phyloP scores from a whole-genome alignment of 2,113 vertebrate species.

The Brachyistius frenatus region DNA sequence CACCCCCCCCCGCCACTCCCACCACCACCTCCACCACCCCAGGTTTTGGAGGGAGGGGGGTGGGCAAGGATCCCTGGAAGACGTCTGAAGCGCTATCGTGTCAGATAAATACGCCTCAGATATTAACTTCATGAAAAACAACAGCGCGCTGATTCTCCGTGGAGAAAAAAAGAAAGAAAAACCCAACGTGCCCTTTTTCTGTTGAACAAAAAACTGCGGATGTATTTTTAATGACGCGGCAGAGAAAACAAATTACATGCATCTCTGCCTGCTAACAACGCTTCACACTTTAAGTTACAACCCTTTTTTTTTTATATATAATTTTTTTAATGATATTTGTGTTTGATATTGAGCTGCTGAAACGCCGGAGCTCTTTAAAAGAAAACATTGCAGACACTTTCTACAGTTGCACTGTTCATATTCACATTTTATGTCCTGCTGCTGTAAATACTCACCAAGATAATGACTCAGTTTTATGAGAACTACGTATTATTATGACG shows the following conservation, averaged over 20 bases:
- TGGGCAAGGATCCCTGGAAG: too few relatives aligned
- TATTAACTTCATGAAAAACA: slow-evolving; percentile 12
- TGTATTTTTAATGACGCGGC: slow-evolving; percentile 32
- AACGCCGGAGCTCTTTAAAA: too few relatives aligned
- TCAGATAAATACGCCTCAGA: slow-evolving; percentile 14
- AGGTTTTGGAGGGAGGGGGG: too few relatives aligned
- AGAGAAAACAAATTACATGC: not conserved
- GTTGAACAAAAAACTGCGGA: not conserved
- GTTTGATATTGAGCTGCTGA: slow-evolving; percentile 1
- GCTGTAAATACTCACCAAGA: too few relatives aligned
- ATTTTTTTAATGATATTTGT: not conserved
- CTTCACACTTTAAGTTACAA: slow-evolving; percentile 16
- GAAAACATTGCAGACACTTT: too few relatives aligned
- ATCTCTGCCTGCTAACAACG: not conserved
- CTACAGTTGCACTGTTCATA: too few relatives aligned
- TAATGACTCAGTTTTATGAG: too few relatives aligned
- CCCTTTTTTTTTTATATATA: slow-evolving; percentile 4
- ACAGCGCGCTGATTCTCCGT: not conserved
- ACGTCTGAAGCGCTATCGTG: not conserved
- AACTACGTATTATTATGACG: too few relatives aligned
- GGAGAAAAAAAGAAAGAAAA: too few relatives aligned
- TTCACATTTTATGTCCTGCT: too few relatives aligned
- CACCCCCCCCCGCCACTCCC: too few relatives aligned
- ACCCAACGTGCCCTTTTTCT: not conserved
- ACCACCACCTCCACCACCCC: too few relatives aligned